Evolutionary conservation across 2,797 vertebrate genomes (phyloP).

Genomic region (Fistularia tabacaria): DNA sequence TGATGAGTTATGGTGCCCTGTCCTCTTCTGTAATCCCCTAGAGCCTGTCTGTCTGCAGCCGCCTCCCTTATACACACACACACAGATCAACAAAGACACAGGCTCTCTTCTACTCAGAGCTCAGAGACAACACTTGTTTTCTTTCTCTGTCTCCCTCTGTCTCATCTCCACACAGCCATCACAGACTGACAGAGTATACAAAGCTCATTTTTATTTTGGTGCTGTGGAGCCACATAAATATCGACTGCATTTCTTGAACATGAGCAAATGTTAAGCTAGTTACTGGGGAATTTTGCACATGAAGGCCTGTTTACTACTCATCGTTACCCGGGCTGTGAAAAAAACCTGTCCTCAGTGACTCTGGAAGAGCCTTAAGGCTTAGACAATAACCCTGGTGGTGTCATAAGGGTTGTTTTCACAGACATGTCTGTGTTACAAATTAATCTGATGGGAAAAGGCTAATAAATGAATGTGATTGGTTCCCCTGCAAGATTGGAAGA

Average conservation of each 20-base stretch:
- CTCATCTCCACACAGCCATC: constrained; percentile 18
- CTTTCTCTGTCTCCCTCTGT: constrained; percentile 49
- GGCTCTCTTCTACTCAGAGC: constrained; percentile 45
- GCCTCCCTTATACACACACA: constrained; percentile 65
- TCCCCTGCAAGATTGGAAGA: not conserved
- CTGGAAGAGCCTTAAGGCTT: constrained; percentile 4
- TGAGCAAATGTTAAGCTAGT: constrained; percentile 3
- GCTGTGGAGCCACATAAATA: not conserved
- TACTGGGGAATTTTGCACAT: not conserved
- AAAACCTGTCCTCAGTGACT: constrained; percentile 1
- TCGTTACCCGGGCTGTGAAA: not conserved
- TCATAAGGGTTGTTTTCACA: not conserved
- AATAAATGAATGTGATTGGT: not conserved
- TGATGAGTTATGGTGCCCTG: constrained; percentile 70
- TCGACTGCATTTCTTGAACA: constrained; percentile 8
- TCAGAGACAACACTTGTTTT: constrained; percentile 66
- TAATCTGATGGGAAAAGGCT: not conserved
- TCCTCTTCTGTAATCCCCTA: constrained; percentile 72
- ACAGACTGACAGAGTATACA: constrained; percentile 5
- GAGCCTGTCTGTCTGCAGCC: constrained; percentile 74
- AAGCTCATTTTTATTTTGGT: constrained; percentile 1
- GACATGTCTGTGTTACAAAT: constrained; percentile 1
- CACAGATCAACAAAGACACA: constrained; percentile 64
- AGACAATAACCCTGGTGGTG: not conserved
- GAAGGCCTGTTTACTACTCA: not conserved